These are phyloP conservation scores for Leptinotarsa lineolata DNA, from an alignment of 1,140 invertebrate genomes.

Conservation along the genomic window DNA sequence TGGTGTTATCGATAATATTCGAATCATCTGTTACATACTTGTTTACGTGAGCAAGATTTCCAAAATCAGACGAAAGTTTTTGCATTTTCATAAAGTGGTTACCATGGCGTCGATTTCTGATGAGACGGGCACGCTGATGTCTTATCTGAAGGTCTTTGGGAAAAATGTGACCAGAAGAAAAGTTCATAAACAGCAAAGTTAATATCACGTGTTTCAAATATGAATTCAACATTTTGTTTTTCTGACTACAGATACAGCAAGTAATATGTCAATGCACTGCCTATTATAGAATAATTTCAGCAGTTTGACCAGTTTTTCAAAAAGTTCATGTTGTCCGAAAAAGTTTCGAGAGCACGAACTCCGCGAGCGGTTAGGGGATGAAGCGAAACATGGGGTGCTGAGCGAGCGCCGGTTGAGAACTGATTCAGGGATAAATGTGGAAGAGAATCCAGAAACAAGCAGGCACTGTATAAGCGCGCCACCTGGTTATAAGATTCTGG, in stretches of 20 bases:
- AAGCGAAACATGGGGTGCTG: conserved; percentile 30
- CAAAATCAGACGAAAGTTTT: conserved; percentile 23
- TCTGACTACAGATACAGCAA: conserved; percentile 16
- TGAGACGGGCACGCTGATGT: conserved; percentile 43
- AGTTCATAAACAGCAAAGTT: conserved; percentile 33
- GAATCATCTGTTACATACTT: conserved; percentile 30
- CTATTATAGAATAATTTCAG: background rate
- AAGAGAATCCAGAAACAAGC: conserved; percentile 43
- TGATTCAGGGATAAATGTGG: conserved; percentile 38
- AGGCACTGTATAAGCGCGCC: conserved; percentile 45
- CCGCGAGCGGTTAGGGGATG: conserved; percentile 30
- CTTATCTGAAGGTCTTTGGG: conserved; percentile 38
- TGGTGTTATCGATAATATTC: conserved; percentile 27
- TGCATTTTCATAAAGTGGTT: conserved; percentile 35
- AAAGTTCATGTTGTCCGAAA: conserved; percentile 24
- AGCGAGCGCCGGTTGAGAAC: conserved; percentile 35
- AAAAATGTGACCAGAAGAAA: conserved; percentile 35
- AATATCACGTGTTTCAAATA: conserved; percentile 25
- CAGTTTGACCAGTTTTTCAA: background rate
- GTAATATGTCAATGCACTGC: conserved; percentile 14
- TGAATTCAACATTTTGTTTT: conserved; percentile 25
- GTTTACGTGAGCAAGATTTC: conserved; percentile 29
- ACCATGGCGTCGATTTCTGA: conserved; percentile 41
- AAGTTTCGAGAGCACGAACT: conserved; percentile 36
- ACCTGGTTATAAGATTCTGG: conserved; percentile 46